Conservation (phyloP, 2,888 invertebrate genomes). For the Ellobium chinense region DNA sequence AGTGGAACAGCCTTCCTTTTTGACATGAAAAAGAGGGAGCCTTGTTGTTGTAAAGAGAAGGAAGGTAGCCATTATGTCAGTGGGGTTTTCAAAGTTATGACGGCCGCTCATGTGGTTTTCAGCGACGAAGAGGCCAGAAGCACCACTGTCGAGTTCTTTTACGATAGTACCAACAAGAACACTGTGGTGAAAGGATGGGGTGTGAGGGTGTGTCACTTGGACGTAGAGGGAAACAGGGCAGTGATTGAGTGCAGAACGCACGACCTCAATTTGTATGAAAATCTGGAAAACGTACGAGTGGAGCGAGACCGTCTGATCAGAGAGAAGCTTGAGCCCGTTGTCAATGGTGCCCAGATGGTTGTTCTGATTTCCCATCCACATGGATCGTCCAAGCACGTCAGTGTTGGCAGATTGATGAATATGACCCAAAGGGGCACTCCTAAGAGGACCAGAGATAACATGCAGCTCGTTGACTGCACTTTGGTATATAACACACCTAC, state of each 20-base stretch:
- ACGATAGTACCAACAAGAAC: background rate
- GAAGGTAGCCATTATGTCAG: background rate
- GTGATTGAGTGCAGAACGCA: conserved; percentile 17
- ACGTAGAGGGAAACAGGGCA: background rate
- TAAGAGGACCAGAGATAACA: background rate
- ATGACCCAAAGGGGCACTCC: background rate
- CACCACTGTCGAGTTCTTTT: conserved; percentile 15
- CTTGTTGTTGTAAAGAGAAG: background rate
- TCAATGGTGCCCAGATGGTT: background rate
- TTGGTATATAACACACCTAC: conserved; percentile 13
- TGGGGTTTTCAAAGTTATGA: conserved; percentile 2
- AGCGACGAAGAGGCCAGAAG: background rate
- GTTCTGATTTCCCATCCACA: conserved; percentile 30
- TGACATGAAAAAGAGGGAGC: background rate
- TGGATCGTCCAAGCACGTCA: conserved; percentile 17
- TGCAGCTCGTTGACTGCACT: background rate
- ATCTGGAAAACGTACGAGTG: background rate
- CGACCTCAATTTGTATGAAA: background rate
- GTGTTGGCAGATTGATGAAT: background rate
- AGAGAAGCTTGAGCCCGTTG: background rate
- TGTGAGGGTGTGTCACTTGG: background rate
- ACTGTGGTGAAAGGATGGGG: conserved; percentile 5
- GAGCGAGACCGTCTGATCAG: background rate
- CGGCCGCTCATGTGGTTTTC: conserved; percentile 19
- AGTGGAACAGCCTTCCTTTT: conserved; percentile 6